phyloP scores from a whole-genome alignment of 1,140 invertebrate genomes.

The Bombus pyrosoma region DNA sequence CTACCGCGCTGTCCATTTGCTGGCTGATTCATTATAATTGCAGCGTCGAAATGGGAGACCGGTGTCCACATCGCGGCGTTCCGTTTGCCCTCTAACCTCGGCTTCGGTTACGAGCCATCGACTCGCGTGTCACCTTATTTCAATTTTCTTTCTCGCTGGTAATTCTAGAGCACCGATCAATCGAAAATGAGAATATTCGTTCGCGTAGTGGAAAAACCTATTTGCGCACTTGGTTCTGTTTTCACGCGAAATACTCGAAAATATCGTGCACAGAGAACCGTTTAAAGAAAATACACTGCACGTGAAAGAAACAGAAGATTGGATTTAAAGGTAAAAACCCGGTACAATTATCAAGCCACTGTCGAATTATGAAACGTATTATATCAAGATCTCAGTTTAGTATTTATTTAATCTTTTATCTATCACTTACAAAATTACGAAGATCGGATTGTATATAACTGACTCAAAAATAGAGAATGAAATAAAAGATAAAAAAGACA shows the following conservation, averaged over 20 bases:
- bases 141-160: background rate
- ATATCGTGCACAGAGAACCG: background rate
- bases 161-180: background rate
- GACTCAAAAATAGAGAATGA: background rate
- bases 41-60: constrained; percentile 48
- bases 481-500: background rate
- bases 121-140: background rate
- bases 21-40: constrained; percentile 73
- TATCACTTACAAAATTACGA: too few relatives aligned
- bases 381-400: background rate
- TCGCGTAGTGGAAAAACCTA: too few relatives aligned
- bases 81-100: background rate
- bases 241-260: background rate
- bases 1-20: constrained; percentile 65
- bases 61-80: background rate
- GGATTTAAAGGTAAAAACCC: background rate
- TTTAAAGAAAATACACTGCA: too few relatives aligned
- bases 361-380: background rate
- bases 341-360: background rate
- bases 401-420: too few relatives aligned
- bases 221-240: background rate
- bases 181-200: background rate
- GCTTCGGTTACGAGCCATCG: background rate
- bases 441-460: background rate
- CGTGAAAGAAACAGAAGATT: background rate